A percentile compares a stretch with the other conserved stretches of the same genome.
phyloP scores from a whole-genome alignment of 2,113 vertebrate species.

The Vulpes ferrilata region DNA sequence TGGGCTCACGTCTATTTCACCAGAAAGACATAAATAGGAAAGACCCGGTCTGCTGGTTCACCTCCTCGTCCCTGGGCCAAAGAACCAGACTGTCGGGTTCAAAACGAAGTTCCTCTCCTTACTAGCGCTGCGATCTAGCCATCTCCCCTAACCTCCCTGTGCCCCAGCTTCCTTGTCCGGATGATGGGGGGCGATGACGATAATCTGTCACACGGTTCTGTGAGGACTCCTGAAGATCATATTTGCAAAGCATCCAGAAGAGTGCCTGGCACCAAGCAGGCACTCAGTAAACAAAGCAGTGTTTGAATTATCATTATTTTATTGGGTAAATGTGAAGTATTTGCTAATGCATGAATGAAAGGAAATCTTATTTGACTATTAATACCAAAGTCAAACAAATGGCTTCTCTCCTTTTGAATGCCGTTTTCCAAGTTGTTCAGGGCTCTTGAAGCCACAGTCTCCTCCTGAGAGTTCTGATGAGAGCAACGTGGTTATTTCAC shows the following conservation, averaged over 20 bases:
- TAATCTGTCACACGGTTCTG: neutral
- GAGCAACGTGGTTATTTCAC: neutral
- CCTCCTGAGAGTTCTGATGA: neutral
- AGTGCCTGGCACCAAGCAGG: neutral
- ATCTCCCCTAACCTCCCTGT: neutral
- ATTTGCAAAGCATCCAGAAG: neutral
- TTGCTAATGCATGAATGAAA: neutral
- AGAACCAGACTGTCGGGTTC: neutral
- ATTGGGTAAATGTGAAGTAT: neutral
- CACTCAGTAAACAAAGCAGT: neutral
- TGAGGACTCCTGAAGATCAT: neutral
- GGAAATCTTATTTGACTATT: neutral
- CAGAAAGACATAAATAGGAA: neutral
- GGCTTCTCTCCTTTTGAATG: constrained; percentile 1
- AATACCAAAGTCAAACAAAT: neutral
- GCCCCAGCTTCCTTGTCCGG: neutral
- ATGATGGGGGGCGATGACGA: fast-evolving
- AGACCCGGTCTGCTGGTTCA: neutral
- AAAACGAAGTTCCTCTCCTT: neutral
- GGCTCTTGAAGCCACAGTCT: neutral
- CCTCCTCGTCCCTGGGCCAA: neutral
- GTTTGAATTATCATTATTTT: neutral
- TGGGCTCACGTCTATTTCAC: neutral
- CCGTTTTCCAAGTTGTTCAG: neutral
- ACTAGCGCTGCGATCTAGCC: neutral